phyloP scores from a whole-genome alignment of 2,888 invertebrate species.

The Lycia hirtaria region DNA sequence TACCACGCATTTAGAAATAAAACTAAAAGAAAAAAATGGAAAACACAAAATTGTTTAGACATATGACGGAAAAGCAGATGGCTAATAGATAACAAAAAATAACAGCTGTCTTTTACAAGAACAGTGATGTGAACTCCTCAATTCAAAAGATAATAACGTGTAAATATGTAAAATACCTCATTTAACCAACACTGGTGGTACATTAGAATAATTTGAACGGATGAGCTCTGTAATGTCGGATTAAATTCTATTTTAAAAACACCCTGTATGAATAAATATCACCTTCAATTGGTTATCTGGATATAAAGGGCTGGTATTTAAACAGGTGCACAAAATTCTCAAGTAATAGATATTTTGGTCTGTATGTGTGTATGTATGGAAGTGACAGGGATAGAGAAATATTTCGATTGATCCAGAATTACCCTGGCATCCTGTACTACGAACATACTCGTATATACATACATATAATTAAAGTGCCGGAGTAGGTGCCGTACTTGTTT shows the following conservation, averaged over 20 bases:
- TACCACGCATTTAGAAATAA: too few relatives aligned
- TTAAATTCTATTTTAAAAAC: conserved; percentile 7
- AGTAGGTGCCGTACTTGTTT: too few relatives aligned
- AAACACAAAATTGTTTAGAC: too few relatives aligned
- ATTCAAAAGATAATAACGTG: conserved; percentile 13
- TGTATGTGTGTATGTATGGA: background rate
- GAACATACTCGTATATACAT: too few relatives aligned
- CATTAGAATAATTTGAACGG: conserved; percentile 12
- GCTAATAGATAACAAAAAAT: conserved; percentile 19
- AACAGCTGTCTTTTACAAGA: conserved; percentile 19
- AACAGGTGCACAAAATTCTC: background rate
- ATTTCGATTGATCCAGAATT: background rate
- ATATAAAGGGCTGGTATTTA: background rate
- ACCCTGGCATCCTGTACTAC: background rate
- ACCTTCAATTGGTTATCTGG: background rate
- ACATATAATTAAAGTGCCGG: too few relatives aligned
- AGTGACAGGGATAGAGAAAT: background rate
- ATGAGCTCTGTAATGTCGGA: background rate
- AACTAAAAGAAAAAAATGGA: too few relatives aligned
- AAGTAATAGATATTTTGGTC: background rate
- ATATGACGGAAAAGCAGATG: conserved; percentile 25
- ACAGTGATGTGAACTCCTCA: conserved; percentile 17
- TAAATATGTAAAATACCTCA: conserved; percentile 22
- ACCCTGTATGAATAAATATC: background rate
- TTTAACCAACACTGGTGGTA: conserved; percentile 25